Evolutionary conservation across 2,113 vertebrate genomes (phyloP), one percentile per base, ranked within the genome.

Genomic region (Meleagris gallopavo): DNA sequence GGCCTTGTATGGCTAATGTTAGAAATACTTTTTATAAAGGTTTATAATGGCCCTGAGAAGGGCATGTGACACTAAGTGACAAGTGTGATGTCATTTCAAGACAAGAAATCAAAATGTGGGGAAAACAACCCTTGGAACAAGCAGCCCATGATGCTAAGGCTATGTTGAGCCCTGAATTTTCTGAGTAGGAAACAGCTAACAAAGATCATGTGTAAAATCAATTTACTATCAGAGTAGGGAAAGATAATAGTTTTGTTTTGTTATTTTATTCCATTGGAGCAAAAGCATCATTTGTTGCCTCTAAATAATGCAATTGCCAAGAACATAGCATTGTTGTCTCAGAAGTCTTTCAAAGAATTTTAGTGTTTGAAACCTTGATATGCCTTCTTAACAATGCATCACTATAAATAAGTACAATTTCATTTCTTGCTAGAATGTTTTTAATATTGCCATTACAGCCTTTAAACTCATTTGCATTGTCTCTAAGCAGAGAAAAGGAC

Each of bases 171-270:
- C 48, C 7, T 7, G 14, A 40, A 45, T 69, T 89, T 89, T 64
- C 89, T 76, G 71, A 83, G 40, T 48, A 64, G 87, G 84, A 91
- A 91, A 79, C 57, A 79, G 61, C 13, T 85, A 84, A 89, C 20
- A 54, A 57, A 38, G 43, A 76, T 52, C 73, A 71, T 32, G 45
- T 48, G 64, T 71, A 61, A 76, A 90, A 94, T 78, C 80, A 84
- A 86, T 52, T 94, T 43, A 64, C 65, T 57, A 57, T 77, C 38
- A 70, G 29, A 55, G 17, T 0, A 0, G 10, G 10, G 11, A 70
- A 40, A 69, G 83, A 67, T 50, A 29, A 74, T 7, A 54, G 69
- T 15, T 72, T 38, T 65, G 6, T 24, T 83, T 83, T 90, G 19
- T 36, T 65, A 29, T 20, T 60, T 67, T 84, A 67, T 62, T 75